A percentile compares a stretch with the other conserved stretches of the same genome.
These are phyloP conservation scores for Belgica antarctica DNA, from an alignment of 2,888 invertebrate genomes.

Conservation along the genomic window DNA sequence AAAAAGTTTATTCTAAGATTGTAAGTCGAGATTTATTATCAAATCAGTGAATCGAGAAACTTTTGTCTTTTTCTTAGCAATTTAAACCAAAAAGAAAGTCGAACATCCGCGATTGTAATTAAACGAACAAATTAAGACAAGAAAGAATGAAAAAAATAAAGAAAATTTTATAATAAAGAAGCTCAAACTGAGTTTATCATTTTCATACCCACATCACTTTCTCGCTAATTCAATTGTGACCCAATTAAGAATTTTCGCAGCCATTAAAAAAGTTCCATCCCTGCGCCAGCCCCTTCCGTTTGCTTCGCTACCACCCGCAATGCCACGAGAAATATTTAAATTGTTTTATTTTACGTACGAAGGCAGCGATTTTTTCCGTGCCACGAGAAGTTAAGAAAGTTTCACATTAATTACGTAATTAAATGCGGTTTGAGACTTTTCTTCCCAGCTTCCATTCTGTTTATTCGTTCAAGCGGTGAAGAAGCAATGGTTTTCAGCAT, in stretches of 20 bases:
- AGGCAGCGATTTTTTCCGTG: not conserved
- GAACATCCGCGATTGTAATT: slow-evolving; percentile 7
- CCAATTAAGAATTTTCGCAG: slow-evolving; percentile 17
- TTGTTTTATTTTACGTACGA: slow-evolving; percentile 16
- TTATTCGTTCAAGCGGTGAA: not conserved
- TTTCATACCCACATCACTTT: slow-evolving; percentile 19
- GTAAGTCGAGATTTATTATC: slow-evolving; percentile 13
- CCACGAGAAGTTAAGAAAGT: slow-evolving; percentile 24
- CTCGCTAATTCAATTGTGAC: slow-evolving; percentile 24
- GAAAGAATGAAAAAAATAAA: slow-evolving; percentile 1
- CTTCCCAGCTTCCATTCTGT: too few relatives aligned
- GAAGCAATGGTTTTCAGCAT: not conserved
- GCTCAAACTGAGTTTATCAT: not conserved
- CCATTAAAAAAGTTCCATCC: slow-evolving; percentile 5
- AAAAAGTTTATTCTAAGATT: not conserved
- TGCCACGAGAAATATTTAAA: slow-evolving; percentile 7
- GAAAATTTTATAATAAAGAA: slow-evolving; percentile 23
- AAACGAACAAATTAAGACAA: slow-evolving; percentile 28
- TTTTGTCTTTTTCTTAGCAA: slow-evolving; percentile 3
- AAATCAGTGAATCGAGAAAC: not conserved
- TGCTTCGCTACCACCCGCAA: not conserved
- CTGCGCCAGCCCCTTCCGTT: not conserved
- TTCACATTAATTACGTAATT: slow-evolving; percentile 28
- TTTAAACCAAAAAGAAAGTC: not conserved
- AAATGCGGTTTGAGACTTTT: slow-evolving; percentile 17